phyloP scores from a whole-genome alignment of 2,113 vertebrate species.

The Hystrix cristata region DNA sequence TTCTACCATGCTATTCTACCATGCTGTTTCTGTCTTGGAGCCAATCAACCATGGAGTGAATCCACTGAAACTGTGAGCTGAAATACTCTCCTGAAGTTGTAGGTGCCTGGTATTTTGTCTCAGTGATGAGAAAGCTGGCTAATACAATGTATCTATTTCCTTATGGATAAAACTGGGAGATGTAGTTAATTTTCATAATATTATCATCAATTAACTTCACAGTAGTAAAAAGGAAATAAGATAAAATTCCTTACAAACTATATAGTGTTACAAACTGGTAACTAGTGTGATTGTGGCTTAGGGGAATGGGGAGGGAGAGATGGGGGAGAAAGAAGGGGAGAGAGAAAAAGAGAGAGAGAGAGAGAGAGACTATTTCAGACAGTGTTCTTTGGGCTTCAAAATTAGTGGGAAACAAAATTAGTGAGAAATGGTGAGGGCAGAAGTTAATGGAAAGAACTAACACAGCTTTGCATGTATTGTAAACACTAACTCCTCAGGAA shows the following conservation, averaged over 20 bases:
- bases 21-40: background rate
- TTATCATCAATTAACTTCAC: background rate
- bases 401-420: background rate
- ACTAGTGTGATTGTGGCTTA: background rate
- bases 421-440: background rate
- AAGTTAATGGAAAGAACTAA: slow-evolving; percentile 42
- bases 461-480: background rate
- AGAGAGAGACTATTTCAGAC: background rate
- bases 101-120: background rate
- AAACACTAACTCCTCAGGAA: background rate
- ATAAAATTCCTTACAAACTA: background rate
- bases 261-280: slow-evolving; percentile 14
- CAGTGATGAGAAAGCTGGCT: background rate
- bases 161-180: background rate
- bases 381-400: background rate
- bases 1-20: background rate
- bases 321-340: background rate
- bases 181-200: background rate
- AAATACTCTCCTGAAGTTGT: background rate
- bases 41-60: background rate
- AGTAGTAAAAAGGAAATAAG: background rate
- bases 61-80: background rate
- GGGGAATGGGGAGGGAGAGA: background rate
- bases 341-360: background rate
- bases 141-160: background rate